phyloP scores from a whole-genome alignment of 2,113 vertebrate genomes.

The Zosterops lateralis region DNA sequence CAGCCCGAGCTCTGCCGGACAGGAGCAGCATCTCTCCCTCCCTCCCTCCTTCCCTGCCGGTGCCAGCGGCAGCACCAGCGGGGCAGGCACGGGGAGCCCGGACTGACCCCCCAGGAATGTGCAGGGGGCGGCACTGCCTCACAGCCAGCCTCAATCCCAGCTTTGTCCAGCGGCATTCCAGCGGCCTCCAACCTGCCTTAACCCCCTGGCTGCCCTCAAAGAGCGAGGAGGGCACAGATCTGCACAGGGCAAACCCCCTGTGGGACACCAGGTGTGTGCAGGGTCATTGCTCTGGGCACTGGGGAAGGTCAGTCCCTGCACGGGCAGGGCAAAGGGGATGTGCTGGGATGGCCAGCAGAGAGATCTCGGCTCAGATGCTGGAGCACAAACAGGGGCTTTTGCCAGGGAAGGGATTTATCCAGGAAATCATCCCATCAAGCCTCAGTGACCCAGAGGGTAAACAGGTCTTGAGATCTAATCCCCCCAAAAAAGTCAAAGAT shows the following conservation, averaged over 20 bases:
- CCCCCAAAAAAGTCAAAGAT: neutral
- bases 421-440: neutral
- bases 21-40: neutral
- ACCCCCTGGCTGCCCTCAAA: neutral
- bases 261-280: neutral
- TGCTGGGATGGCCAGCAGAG: neutral
- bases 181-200: constrained; percentile 43
- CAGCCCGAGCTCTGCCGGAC: neutral
- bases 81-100: neutral
- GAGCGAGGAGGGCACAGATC: neutral
- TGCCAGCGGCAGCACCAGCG: neutral
- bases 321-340: neutral
- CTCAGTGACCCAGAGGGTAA: neutral
- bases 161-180: constrained; percentile 75
- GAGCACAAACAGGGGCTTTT: neutral
- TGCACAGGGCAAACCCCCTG: rapidly evolving
- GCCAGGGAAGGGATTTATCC: neutral
- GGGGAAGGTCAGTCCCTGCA: neutral
- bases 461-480: neutral
- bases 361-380: neutral
- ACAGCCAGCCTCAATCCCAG: constrained; percentile 66
- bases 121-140: constrained; percentile 64
- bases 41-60: neutral
- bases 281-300: rapidly evolving
- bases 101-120: constrained; percentile 78